Base-by-base conservation (phyloP, 2,888 invertebrate genomes). In the Luperina testacea region DNA sequence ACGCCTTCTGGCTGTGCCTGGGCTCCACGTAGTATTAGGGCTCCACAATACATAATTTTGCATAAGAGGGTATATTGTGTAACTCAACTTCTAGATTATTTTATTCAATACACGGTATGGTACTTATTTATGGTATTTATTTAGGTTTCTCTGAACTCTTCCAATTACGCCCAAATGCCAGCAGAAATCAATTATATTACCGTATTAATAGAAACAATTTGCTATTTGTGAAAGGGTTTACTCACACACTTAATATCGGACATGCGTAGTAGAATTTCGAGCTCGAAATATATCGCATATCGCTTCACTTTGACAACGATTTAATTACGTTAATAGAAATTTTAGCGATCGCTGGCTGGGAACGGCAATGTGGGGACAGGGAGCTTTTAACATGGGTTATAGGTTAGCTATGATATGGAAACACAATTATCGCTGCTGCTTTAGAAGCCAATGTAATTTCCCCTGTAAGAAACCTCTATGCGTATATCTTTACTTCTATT, bases 291-390 rank as follows among this genome's bases (percentile, higher is more conserved):
- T 67, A 48, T 82, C 42, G 69, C 69, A 61, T 72, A 84, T 77
- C 74, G 70, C 9, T 45, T 75, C 72, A 7, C 75, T 85, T 81
- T 87, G 72, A 48, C 57, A n/a, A 63, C 20, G 63, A 81, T 84
- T 86, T 84, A 82, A 88, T 88, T 84, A 86, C 75, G 69, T 76
- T 88, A 84, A 84, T 88, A 84, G 82, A 82, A 75, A 88, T 80
- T 81, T 80, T 51, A 70, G 75, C 77, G 70, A 78, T 78, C 69
- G 51, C 70, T 80, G 15, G 70, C 53, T 85, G 69, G 68, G 81
- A 72, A 68, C 48, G 75, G 72, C 72, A 32, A 53, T 73, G n/a
- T 77, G 24, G 8, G 38, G 72, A 20, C 38, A 64, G 17, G 67
- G 38, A 75, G 87, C 85, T 86, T 80, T 85, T 80, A 80, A 77